Evolutionary conservation across 1,140 invertebrate species (phyloP).

Genomic region (Drosophila fuyamai): DNA sequence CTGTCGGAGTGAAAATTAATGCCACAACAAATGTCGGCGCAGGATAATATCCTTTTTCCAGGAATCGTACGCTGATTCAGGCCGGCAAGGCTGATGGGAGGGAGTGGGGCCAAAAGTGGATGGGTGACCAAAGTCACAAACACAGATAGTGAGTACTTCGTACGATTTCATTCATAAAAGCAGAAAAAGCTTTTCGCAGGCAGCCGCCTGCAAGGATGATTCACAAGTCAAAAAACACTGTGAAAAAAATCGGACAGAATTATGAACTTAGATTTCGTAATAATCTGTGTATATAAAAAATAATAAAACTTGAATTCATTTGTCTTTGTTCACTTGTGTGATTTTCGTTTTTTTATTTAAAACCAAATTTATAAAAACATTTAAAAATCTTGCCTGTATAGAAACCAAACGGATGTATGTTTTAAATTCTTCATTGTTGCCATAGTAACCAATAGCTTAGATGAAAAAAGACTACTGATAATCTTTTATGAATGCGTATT

Average conservation of each 20-base stretch:
- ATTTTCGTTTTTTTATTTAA: no score
- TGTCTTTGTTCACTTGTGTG: no score
- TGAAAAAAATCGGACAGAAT: neutral
- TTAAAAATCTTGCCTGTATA: no score
- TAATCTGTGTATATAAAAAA: no score
- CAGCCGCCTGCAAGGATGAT: slow-evolving; percentile 27
- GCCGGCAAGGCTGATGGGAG: neutral
- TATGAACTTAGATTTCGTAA: no score
- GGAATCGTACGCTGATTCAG: slow-evolving; percentile 73
- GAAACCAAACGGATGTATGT: no score
- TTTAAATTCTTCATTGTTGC: no score
- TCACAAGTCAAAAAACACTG: slow-evolving; percentile 49
- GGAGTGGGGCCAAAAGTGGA: slow-evolving; percentile 6
- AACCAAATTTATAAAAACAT: no score
- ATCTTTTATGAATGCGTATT: no score
- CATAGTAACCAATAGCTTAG: no score
- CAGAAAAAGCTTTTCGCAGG: slow-evolving; percentile 59
- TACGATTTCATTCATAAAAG: slow-evolving; percentile 75
- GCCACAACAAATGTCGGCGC: slow-evolving; percentile 79
- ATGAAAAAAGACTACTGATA: no score
- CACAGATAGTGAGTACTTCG: slow-evolving; percentile 5
- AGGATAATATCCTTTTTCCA: slow-evolving; percentile 80
- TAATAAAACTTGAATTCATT: no score
- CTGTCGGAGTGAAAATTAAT: slow-evolving; percentile 37
- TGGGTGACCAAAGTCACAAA: neutral